These are phyloP conservation scores for Meganola albula DNA, from an alignment of 2,888 invertebrate genomes.

Conservation along the genomic window DNA sequence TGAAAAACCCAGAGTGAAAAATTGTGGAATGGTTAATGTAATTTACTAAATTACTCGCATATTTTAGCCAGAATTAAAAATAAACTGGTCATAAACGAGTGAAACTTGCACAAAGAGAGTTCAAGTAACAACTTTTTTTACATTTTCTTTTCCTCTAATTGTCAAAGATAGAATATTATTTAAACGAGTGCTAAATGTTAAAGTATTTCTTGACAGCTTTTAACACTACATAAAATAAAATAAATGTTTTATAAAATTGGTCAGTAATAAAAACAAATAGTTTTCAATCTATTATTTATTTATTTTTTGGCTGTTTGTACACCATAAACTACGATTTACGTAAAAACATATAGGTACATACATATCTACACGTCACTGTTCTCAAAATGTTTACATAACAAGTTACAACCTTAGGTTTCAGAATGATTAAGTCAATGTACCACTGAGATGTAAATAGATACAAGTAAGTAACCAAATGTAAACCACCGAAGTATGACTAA, in stretches of 20 bases:
- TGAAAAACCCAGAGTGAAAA: too few species aligned
- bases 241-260: too few species aligned
- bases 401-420: slow-evolving; percentile 75
- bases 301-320: slow-evolving; percentile 68
- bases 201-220: slow-evolving; percentile 2
- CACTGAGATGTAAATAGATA: slow-evolving; percentile 23
- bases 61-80: too few species aligned
- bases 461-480: slow-evolving; percentile 28
- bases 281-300: slow-evolving; percentile 64
- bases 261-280: slow-evolving; percentile 16
- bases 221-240: too few species aligned
- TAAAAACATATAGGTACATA: slow-evolving; percentile 76
- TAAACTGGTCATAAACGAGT: too few species aligned
- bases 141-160: too few species aligned
- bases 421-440: slow-evolving; percentile 53
- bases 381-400: slow-evolving; percentile 63
- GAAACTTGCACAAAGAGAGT: too few species aligned
- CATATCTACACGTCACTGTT: slow-evolving; percentile 62
- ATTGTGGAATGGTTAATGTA: too few species aligned
- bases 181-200: slow-evolving; percentile 5
- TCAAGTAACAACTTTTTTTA: too few species aligned
- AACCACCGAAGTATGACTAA: slow-evolving; percentile 28
- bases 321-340: slow-evolving; percentile 68
- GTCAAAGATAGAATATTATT: too few species aligned
- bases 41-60: too few species aligned